Conservation (phyloP, 2,888 invertebrate genomes). For the Leptopilina drosophilae region DNA sequence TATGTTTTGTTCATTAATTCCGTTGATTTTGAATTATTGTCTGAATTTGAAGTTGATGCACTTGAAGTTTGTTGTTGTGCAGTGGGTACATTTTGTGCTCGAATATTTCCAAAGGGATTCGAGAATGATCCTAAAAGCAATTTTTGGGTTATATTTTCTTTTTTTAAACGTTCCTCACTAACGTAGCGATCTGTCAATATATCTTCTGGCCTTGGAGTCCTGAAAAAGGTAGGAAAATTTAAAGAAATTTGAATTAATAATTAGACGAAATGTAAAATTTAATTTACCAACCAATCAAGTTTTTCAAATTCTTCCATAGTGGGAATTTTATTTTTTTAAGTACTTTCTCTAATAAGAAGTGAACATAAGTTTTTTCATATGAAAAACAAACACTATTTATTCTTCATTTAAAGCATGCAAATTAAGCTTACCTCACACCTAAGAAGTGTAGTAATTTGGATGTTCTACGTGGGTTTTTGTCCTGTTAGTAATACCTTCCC, state of each 20-base stretch:
- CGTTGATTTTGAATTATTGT: neutral
- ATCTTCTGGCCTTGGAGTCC: constrained; percentile 23
- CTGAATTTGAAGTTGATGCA: neutral
- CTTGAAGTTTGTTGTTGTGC: neutral
- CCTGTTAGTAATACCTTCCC: too few species aligned
- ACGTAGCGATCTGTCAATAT: neutral
- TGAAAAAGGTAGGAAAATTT: neutral
- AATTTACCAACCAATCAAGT: constrained; percentile 23
- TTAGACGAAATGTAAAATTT: neutral
- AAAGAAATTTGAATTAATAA: neutral
- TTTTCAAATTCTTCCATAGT: constrained; percentile 23
- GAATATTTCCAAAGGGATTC: neutral
- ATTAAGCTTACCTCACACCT: too few species aligned
- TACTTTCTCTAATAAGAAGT: too few species aligned
- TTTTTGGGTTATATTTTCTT: constrained; percentile 7
- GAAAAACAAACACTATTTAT: too few species aligned
- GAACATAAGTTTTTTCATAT: too few species aligned
- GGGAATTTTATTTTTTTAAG: neutral
- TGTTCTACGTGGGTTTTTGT: too few species aligned
- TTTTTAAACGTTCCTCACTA: constrained; percentile 24
- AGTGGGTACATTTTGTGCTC: neutral
- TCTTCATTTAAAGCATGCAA: too few species aligned
- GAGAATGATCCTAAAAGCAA: constrained; percentile 3
- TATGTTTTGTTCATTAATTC: neutral
- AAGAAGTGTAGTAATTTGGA: too few species aligned